These are phyloP conservation scores for Megaceryle maxima DNA, from an alignment of 2,113 vertebrate species.

Conservation along the genomic window DNA sequence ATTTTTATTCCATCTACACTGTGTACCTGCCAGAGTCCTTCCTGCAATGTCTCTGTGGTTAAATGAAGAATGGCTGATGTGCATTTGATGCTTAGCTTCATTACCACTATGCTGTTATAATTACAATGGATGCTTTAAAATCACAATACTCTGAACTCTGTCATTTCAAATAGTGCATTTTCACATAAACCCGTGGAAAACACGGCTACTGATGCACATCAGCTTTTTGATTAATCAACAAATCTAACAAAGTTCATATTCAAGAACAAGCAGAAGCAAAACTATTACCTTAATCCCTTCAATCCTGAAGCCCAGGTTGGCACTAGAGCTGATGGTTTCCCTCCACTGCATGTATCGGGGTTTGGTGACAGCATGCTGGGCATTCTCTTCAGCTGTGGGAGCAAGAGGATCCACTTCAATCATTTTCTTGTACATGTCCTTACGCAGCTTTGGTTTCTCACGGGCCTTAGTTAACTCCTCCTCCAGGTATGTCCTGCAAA, in stretches of 20 bases:
- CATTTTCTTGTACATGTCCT: slow-evolving; percentile 98
- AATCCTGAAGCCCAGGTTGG: slow-evolving; percentile 94
- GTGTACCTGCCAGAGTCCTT: not conserved
- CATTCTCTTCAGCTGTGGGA: slow-evolving; percentile 88
- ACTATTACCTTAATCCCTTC: slow-evolving; percentile 92
- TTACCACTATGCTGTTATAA: not conserved
- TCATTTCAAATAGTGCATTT: not conserved
- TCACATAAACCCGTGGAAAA: not conserved
- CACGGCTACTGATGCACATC: not conserved
- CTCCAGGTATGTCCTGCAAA: slow-evolving; percentile 91
- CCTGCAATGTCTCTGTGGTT: not conserved
- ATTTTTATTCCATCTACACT: not conserved
- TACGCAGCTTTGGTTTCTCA: slow-evolving; percentile 90
- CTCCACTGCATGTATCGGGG: slow-evolving; percentile 99
- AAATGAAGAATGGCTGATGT: not conserved
- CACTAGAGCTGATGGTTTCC: slow-evolving; percentile 94
- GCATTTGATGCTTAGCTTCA: not conserved
- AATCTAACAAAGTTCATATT: not conserved
- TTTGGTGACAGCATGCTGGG: slow-evolving; percentile 88
- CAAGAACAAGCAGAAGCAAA: not conserved
- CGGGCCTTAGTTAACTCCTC: slow-evolving; percentile 93
- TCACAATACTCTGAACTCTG: not conserved
- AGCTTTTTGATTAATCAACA: not conserved
- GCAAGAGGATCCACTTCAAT: slow-evolving; percentile 90
- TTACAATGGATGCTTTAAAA: not conserved